Conservation (phyloP, 1,140 invertebrate species). For the Lamellibrachia luymesi region DNA sequence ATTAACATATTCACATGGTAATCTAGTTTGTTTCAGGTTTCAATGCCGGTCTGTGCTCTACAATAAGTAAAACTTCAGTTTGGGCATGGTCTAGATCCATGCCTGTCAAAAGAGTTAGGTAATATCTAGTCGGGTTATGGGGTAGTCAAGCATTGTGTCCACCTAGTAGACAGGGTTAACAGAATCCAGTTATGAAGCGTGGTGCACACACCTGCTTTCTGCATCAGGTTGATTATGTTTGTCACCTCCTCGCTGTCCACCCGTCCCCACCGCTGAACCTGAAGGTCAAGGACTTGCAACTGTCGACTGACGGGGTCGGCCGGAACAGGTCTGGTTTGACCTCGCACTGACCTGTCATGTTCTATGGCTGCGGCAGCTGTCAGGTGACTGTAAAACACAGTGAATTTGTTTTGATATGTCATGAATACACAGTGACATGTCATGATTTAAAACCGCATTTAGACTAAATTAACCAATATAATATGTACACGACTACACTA, state of each 20-base stretch:
- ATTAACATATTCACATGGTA: too few relatives aligned
- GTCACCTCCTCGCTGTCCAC: slow-evolving; percentile 16
- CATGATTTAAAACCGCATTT: not conserved
- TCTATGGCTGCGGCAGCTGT: not conserved
- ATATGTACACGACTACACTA: not conserved
- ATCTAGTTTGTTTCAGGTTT: too few relatives aligned
- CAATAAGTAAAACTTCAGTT: too few relatives aligned
- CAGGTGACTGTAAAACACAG: not conserved
- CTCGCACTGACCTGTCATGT: not conserved
- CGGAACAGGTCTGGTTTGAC: not conserved
- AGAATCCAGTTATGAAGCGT: not conserved
- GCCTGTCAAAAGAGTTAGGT: too few relatives aligned
- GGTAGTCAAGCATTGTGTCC: too few relatives aligned
- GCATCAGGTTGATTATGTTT: not conserved
- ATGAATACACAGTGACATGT: too few relatives aligned
- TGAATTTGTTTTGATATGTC: too few relatives aligned
- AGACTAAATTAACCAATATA: not conserved
- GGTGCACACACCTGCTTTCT: not conserved
- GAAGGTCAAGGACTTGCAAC: slow-evolving; percentile 4
- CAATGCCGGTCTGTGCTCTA: too few relatives aligned
- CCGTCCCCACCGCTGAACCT: slow-evolving; percentile 14
- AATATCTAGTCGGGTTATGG: too few relatives aligned
- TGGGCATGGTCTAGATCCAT: too few relatives aligned
- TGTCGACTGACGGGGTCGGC: not conserved
- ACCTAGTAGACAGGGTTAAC: too few relatives aligned